Base-by-base conservation (phyloP, 2,113 vertebrate genomes). In the Carassius auratus region DNA sequence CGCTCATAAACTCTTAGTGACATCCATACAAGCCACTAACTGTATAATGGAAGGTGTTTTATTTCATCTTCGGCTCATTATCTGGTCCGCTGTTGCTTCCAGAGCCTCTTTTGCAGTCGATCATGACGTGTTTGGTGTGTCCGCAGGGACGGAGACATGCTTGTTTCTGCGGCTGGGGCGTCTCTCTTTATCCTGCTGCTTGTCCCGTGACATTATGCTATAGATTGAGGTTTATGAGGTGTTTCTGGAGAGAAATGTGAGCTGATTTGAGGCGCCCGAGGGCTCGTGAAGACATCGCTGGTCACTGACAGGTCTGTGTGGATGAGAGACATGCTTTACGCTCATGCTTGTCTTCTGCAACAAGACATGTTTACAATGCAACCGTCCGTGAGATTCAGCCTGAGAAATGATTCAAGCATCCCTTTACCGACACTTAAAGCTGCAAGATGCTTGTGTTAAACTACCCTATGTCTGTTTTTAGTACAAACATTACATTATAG, bases 201-300 rank as follows among this genome's bases (percentile, higher is more conserved):
- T 83, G 81, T 85, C 73, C 61, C 33, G n/a, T 79, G 75, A 86
- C 81, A 84, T 84, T 84, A 84, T 69, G 55, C 84, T 88, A 71
- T 86, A 73, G 85, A 88, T 88, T 81, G 82, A 26, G 81, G n/a
- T 88, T 88, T 68, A 88, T 88, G 87, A 84, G 86, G 84, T 76
- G 48, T 74, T 84, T 36, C 82, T 55, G 23, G 76, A 81, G 82
- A 33, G 84, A 75, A 86, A 80, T 79, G 45, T 64, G 74, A 84
- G 10, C 14, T 57, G 30, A 68, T 59, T 23, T 4, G 66, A 74
- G 76, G 42, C 36, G 48, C 80, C 85, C 2, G 50, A 36, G 45
- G 85, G 64, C 42, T 62, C 17, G 66, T 23, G 21, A 57, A 30
- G 38, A 13, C 26, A 15, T 14, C 10, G 4, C 80, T n/a, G 80